Conservation (phyloP, 2,113 vertebrate species). For the Aegotheles bennettii region DNA sequence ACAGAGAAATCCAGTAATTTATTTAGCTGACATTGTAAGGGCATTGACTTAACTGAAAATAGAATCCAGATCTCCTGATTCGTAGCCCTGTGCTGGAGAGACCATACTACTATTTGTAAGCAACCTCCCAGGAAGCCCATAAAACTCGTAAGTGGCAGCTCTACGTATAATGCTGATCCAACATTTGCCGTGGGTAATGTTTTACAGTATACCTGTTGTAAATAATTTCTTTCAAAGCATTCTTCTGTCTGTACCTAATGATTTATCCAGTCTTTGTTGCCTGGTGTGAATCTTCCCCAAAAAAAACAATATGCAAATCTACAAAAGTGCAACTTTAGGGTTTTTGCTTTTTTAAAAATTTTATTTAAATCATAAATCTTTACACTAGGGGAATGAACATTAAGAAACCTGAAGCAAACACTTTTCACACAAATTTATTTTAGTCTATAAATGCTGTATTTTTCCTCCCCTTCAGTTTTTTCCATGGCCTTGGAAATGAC, state of each 20-base stretch:
- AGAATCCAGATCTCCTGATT: not conserved
- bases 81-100: not conserved
- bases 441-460: not conserved
- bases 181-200: constrained; percentile 41
- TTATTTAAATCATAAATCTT: constrained; percentile 46
- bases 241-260: constrained; percentile 10
- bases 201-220: constrained; percentile 56
- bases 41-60: constrained; percentile 31
- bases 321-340: constrained; percentile 21
- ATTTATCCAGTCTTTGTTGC: constrained; percentile 59
- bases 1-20: constrained; percentile 8
- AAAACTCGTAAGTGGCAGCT: constrained; percentile 52
- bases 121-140: constrained; percentile 56
- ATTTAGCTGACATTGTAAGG: constrained; percentile 11
- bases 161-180: constrained; percentile 51
- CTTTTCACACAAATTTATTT: not conserved
- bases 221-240: constrained; percentile 48
- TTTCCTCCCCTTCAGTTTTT: not conserved
- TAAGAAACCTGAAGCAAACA: constrained; percentile 4
- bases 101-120: not conserved
- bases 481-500: not conserved
- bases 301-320: constrained; percentile 30
- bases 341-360: not conserved
- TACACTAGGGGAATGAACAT: not conserved
- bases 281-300: not conserved